Evolutionary conservation across 2,888 invertebrate genomes (phyloP), one percentile per base, ranked within the genome.

Genomic region (Minunthozetes semirufus): DNA sequence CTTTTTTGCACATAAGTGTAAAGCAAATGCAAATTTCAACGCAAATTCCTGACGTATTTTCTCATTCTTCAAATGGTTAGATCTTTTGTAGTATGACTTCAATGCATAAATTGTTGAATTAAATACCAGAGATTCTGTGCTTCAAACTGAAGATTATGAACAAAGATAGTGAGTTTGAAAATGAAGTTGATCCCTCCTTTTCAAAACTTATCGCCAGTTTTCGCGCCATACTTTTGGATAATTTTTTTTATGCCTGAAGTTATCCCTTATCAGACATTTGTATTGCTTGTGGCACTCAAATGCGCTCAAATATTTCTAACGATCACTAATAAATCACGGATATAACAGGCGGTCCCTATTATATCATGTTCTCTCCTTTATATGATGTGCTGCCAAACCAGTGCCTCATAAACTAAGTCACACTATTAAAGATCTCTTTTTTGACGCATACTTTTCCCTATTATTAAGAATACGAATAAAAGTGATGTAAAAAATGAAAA

Each of bases 261-360:
- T 22, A 59, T 59, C 17, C 17, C 59, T 59, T 59, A 59, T 59
- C 59, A 59, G 15, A 29, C 27, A 59, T 59, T 59, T 59, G 29
- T 59, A 59, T 27, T 59, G 27, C 59, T 59, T 11, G n/a, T n/a
- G n/a, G n/a, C n/a, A n/a, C n/a, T n/a, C n/a, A n/a, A n/a, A n/a
- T n/a, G 59, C 6, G 4, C 59, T 59, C 59, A 59, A 56, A 59
- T 27, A 59, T 59, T 59, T 59, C 29, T 59, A 59, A 59, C 59
- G 59, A 59, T 59, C 59, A 59, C 59, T 59, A 59, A 59, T 59
- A 59, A 59, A 59, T 59, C 59, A 59, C 27, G 29, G 17, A 50
- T 50, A 50, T 50, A 50, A 50, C 50, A 50, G 50, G 50, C 59
- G 29, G 15, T 59, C 27, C 33, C 27, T 59, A 27, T 59, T 59